Evolutionary conservation across 2,797 vertebrate species (phyloP).

Genomic region (Meda fulgida): DNA sequence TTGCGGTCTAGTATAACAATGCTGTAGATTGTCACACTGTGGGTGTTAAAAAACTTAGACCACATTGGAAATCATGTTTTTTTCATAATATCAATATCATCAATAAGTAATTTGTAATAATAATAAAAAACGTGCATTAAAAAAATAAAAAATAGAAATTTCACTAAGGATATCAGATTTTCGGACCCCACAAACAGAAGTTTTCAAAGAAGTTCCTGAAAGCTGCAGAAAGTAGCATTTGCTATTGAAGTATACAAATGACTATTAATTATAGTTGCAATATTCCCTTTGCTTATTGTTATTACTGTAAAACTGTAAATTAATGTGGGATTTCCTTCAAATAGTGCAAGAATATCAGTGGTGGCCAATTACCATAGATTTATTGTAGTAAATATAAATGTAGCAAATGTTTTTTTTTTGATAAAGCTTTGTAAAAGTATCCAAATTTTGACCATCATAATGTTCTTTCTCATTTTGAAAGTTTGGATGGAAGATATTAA

Average conservation of each 20-base stretch:
- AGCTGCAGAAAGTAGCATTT: not conserved
- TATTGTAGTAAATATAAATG: not conserved
- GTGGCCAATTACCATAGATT: not conserved
- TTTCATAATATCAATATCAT: too few species aligned
- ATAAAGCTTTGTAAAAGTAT: not conserved
- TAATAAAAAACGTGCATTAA: not conserved
- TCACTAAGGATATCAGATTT: not conserved
- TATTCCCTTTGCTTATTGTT: not conserved
- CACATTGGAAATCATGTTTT: not conserved
- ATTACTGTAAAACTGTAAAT: not conserved
- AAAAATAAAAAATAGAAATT: not conserved
- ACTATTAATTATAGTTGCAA: not conserved
- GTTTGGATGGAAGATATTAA: not conserved
- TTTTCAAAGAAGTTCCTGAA: not conserved
- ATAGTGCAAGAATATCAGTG: not conserved
- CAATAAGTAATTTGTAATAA: not conserved
- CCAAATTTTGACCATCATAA: not conserved
- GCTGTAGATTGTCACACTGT: not conserved
- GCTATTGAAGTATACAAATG: not conserved
- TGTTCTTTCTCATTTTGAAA: not conserved
- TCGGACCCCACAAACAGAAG: not conserved
- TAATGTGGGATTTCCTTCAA: not conserved
- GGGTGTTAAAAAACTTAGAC: not conserved
- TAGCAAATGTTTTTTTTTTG: not conserved
- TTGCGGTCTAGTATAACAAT: too few species aligned